A percentile compares a stretch with the other conserved stretches of the same genome.
Conservation (phyloP, 2,797 vertebrate species). For the Falco berigora region DNA sequence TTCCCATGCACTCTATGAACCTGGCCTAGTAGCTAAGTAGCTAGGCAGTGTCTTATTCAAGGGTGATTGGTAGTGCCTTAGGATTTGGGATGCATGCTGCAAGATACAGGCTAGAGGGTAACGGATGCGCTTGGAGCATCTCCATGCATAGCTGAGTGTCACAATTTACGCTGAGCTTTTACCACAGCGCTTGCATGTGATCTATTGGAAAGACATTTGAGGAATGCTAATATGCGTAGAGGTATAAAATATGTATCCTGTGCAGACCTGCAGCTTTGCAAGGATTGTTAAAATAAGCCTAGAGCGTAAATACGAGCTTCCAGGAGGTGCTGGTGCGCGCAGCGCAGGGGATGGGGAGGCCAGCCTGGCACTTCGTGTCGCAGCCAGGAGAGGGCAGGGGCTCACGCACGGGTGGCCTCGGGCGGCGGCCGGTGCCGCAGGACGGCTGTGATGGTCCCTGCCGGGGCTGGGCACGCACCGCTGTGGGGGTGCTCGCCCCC, state of each 20-base stretch:
- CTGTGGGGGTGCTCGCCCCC: not conserved
- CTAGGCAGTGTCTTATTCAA: not conserved
- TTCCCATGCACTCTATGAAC: not conserved
- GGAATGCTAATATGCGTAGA: not conserved
- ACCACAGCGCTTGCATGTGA: rapidly evolving
- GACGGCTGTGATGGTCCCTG: not conserved
- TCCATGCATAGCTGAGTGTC: not conserved
- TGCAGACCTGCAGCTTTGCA: too few relatives aligned
- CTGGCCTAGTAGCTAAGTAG: not conserved
- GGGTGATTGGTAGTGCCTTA: not conserved
- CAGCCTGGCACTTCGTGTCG: not conserved
- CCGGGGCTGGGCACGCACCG: not conserved
- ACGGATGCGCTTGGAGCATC: not conserved
- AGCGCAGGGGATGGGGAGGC: rapidly evolving
- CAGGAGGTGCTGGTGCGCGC: rapidly evolving
- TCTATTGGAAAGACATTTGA: not conserved
- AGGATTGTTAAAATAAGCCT: not conserved
- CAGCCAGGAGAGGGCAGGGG: constrained; percentile 41
- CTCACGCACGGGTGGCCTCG: not conserved
- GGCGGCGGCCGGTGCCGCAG: rapidly evolving
- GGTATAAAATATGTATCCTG: rapidly evolving
- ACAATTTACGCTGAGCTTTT: not conserved
- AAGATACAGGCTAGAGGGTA: not conserved
- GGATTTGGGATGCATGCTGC: not conserved
- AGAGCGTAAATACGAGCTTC: not conserved